Percentiles rank a stretch among this genome's conserved stretches.
phyloP scores from a whole-genome alignment of 2,113 vertebrate genomes.

The Lasiurus borealis region DNA sequence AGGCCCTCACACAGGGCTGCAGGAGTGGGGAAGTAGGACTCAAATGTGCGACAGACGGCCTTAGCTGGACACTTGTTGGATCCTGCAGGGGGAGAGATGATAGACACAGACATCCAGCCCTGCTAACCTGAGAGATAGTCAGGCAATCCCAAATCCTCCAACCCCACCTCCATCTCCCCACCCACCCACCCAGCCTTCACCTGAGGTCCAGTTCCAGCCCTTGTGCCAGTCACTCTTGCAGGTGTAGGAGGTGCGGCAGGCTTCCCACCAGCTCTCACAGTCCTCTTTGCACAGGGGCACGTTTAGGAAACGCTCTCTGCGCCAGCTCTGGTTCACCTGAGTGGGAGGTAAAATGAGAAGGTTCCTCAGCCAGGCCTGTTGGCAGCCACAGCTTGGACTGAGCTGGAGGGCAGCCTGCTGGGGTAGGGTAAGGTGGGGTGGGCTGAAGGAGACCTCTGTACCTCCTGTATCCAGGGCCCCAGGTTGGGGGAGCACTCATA shows the following conservation, averaged over 20 bases:
- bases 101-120: not conserved
- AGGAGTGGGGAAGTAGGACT: constrained; percentile 84
- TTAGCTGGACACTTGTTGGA: constrained; percentile 88
- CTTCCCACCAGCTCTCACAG: constrained; percentile 93
- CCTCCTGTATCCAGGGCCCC: constrained; percentile 94
- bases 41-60: constrained; percentile 86
- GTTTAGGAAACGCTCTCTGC: constrained; percentile 89
- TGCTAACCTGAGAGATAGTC: not conserved
- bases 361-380: not conserved
- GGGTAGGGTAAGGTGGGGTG: not conserved
- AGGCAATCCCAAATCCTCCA: not conserved
- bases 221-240: constrained; percentile 94
- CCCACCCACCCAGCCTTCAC: constrained; percentile 59
- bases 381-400: not conserved
- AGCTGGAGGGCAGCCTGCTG: too few species aligned
- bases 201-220: constrained; percentile 93
- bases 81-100: constrained; percentile 81
- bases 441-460: constrained; percentile 53
- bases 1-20: constrained; percentile 92
- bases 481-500: constrained; percentile 97
- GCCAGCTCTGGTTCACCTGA: constrained; percentile 86
- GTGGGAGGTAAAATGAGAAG: not conserved
- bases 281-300: constrained; percentile 93
- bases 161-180: not conserved
- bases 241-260: constrained; percentile 89